Conservation (phyloP, 1,140 invertebrate species). For the Meloidogyne floridensis region DNA sequence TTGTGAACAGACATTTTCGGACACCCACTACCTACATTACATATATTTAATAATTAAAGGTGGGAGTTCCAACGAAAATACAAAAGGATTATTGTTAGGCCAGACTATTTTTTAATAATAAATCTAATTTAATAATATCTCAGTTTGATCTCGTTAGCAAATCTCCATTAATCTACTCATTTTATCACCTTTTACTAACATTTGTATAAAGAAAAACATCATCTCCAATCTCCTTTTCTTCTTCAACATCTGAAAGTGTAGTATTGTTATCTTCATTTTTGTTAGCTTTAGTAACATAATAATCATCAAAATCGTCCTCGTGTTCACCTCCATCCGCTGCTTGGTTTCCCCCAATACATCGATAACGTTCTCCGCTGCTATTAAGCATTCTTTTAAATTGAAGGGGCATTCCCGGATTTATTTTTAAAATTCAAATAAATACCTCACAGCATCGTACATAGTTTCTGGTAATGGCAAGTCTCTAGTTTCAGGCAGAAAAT, state of each 20-base stretch:
- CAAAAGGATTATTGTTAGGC: no score
- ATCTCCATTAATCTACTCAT: no score
- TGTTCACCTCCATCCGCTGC: slow-evolving; percentile 3
- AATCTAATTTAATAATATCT: no score
- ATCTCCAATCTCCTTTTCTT: slow-evolving; percentile 22
- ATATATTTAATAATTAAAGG: no score
- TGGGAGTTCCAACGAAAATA: no score
- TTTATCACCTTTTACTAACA: slow-evolving; percentile 27
- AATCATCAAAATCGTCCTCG: slow-evolving; percentile 25
- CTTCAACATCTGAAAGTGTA: slow-evolving; percentile 2
- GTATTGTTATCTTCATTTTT: not conserved
- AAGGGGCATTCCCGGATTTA: no score
- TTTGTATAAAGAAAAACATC: slow-evolving; percentile 29
- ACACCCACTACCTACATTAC: no score
- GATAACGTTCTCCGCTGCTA: slow-evolving; percentile 19
- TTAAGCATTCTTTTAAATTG: slow-evolving; percentile 16
- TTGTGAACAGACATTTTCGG: no score
- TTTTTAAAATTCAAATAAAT: not conserved
- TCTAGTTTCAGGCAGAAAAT: slow-evolving; percentile 53
- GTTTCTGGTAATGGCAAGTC: slow-evolving; percentile 54
- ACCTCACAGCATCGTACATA: slow-evolving; percentile 41
- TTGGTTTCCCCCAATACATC: slow-evolving; percentile 22
- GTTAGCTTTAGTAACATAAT: slow-evolving; percentile 14
- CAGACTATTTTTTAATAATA: no score
- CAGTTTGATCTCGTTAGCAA: no score